Evolutionary conservation across 2,888 invertebrate species (phyloP).

Genomic region (Bellardia bayeri): DNA sequence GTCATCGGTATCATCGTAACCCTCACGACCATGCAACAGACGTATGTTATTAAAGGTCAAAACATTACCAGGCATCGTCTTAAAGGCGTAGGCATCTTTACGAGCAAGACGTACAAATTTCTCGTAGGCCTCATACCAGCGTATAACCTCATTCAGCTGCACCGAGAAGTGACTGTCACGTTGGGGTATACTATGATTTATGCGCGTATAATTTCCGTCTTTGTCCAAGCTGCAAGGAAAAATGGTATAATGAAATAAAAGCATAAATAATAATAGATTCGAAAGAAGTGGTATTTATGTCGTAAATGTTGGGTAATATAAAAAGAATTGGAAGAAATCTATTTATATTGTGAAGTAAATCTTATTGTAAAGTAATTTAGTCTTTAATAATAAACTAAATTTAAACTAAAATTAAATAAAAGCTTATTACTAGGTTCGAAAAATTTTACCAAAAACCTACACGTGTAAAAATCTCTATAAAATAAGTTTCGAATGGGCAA

Average conservation of each 20-base stretch:
- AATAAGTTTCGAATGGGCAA: too few species aligned
- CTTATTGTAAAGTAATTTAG: too few species aligned
- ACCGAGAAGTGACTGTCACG: conserved; percentile 88
- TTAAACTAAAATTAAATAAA: too few species aligned
- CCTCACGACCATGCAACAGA: conserved; percentile 89
- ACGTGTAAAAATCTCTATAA: too few species aligned
- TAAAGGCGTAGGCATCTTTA: conserved; percentile 87
- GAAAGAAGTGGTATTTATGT: neutral
- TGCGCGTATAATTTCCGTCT: conserved; percentile 86
- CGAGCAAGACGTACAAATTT: conserved; percentile 87
- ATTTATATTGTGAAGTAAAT: too few species aligned
- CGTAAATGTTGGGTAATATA: neutral
- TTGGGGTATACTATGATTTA: conserved; percentile 91
- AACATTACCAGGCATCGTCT: conserved; percentile 88
- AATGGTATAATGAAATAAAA: neutral
- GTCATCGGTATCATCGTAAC: conserved; percentile 86
- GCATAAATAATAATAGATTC: neutral
- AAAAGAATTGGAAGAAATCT: too few species aligned
- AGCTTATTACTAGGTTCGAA: too few species aligned
- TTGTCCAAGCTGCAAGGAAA: conserved; percentile 78
- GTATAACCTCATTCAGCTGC: conserved; percentile 86
- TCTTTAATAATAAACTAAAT: too few species aligned
- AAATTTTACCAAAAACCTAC: too few species aligned
- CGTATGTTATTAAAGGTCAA: conserved; percentile 90
- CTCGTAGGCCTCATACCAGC: conserved; percentile 89